Evolutionary conservation across 2,888 invertebrate species (phyloP).

Genomic region (Morpho deidamia): DNA sequence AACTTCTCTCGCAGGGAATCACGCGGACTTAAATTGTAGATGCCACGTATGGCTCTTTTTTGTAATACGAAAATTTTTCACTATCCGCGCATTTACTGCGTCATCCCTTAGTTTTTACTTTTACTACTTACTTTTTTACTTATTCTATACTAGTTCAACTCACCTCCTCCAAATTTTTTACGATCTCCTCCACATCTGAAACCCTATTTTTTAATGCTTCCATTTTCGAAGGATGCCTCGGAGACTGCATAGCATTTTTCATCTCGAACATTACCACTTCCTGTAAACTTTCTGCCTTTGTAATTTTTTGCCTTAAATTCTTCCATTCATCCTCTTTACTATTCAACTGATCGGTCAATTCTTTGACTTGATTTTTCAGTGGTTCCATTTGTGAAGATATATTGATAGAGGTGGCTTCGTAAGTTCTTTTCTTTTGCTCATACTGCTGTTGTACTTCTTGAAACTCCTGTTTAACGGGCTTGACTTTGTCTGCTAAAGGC

Average conservation of each 20-base stretch:
- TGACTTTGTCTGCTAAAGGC: conserved; percentile 72
- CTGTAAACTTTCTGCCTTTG: conserved; percentile 74
- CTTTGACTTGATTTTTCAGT: conserved; percentile 72
- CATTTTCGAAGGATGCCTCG: conserved; percentile 73
- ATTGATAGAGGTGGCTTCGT: conserved; percentile 81
- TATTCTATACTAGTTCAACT: too few relatives aligned
- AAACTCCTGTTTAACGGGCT: conserved; percentile 81
- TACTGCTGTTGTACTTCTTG: conserved; percentile 82
- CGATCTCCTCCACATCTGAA: conserved; percentile 77
- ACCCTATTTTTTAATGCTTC: conserved; percentile 81
- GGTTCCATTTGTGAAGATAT: conserved; percentile 77
- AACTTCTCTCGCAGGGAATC: too few relatives aligned
- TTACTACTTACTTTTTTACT: too few relatives aligned
- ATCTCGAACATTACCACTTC: conserved; percentile 72
- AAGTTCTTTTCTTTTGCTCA: conserved; percentile 82
- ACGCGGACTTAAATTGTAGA: too few relatives aligned
- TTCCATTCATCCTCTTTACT: conserved; percentile 75
- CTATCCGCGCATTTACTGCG: too few relatives aligned
- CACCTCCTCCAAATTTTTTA: conserved; percentile 60
- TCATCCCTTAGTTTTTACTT: too few relatives aligned
- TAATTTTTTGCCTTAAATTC: conserved; percentile 72
- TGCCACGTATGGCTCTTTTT: too few relatives aligned
- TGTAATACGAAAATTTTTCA: too few relatives aligned
- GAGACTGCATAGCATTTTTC: conserved; percentile 72
- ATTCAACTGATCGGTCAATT: conserved; percentile 71